phyloP scores from a whole-genome alignment of 2,113 vertebrate genomes.

The Alexandromys fortis region DNA sequence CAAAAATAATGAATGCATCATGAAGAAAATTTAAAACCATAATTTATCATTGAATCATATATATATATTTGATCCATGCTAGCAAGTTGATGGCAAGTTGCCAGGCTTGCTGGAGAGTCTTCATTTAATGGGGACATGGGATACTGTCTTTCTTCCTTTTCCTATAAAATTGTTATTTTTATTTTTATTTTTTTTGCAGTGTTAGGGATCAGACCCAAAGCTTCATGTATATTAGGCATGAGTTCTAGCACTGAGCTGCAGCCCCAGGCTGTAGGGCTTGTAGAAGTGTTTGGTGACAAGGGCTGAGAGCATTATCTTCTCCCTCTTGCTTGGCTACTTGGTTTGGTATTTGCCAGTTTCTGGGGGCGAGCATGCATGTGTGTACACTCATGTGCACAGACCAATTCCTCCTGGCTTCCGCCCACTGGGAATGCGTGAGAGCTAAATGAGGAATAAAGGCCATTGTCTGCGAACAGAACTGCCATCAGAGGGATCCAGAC shows the following conservation, averaged over 20 bases:
- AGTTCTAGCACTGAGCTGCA: neutral
- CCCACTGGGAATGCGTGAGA: neutral
- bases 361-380: too few species aligned
- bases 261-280: neutral
- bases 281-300: neutral
- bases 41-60: neutral
- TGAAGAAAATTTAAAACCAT: neutral
- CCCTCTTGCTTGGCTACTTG: neutral
- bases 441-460: neutral
- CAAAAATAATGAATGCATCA: neutral
- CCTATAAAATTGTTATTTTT: neutral
- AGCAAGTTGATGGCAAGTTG: neutral
- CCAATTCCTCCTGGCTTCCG: neutral
- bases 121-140: neutral
- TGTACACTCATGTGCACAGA: fast-evolving
- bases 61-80: neutral
- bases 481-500: conserved; percentile 8
- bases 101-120: neutral
- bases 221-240: neutral
- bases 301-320: neutral
- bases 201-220: neutral
- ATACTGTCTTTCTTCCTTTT: neutral
- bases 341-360: neutral
- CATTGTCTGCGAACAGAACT: neutral
- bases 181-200: neutral